Evolutionary conservation across 1,140 invertebrate species (phyloP).

Genomic region (Leguminivora glycinivorella): DNA sequence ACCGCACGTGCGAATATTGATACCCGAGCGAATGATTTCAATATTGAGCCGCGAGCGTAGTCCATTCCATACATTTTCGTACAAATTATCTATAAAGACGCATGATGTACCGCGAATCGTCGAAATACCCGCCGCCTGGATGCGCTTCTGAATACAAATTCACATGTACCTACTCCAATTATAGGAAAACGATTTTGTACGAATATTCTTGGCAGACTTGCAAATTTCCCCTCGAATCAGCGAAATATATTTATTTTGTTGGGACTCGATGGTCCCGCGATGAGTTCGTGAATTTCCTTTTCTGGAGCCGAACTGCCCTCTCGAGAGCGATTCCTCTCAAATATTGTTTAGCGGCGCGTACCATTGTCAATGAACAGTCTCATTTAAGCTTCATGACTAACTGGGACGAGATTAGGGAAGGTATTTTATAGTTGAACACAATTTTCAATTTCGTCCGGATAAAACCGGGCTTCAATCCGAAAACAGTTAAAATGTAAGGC

Average conservation of each 20-base stretch:
- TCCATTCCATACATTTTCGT: slow-evolving; percentile 43
- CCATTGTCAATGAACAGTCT: slow-evolving; percentile 22
- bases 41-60: no score
- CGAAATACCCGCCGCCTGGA: slow-evolving; percentile 64
- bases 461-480: no score
- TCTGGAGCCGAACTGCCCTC: slow-evolving; percentile 44
- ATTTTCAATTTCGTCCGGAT: background rate
- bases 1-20: no score
- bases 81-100: slow-evolving; percentile 75
- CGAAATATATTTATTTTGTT: slow-evolving; percentile 77
- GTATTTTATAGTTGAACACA: background rate
- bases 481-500: no score
- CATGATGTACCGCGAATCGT: slow-evolving; percentile 71
- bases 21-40: no score
- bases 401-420: slow-evolving; percentile 5
- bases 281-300: slow-evolving; percentile 59
- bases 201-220: slow-evolving; percentile 79
- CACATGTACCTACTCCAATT: slow-evolving; percentile 75
- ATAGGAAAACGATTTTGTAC: slow-evolving; percentile 78
- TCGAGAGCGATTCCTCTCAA: slow-evolving; percentile 29
- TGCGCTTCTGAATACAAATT: slow-evolving; percentile 78
- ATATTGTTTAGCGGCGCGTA: slow-evolving; percentile 29
- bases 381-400: slow-evolving; percentile 20
- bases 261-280: slow-evolving; percentile 54
- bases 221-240: slow-evolving; percentile 75